A percentile compares a stretch with the other conserved stretches of the same genome.
Conservation (phyloP, 2,888 invertebrate genomes). For the Megastigmus dorsalis region DNA sequence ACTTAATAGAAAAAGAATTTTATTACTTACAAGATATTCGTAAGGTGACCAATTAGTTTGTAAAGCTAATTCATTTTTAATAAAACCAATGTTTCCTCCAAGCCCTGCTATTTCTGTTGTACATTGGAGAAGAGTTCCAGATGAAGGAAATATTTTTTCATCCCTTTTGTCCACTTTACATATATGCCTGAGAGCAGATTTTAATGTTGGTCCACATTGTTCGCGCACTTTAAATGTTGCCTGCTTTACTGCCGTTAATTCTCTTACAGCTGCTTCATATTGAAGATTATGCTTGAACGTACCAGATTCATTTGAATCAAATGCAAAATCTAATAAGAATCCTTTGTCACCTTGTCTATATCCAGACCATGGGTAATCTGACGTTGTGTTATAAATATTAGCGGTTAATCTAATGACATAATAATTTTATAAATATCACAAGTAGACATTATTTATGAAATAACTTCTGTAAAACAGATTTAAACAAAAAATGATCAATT, state of each 20-base stretch:
- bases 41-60: slow-evolving; percentile 83
- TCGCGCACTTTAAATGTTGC: slow-evolving; percentile 91
- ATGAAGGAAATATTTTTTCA: slow-evolving; percentile 85
- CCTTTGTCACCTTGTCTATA: slow-evolving; percentile 89
- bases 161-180: slow-evolving; percentile 87
- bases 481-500: neutral
- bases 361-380: slow-evolving; percentile 87
- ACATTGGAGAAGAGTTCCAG: slow-evolving; percentile 83
- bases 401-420: slow-evolving; percentile 78
- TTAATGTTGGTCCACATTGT: slow-evolving; percentile 91
- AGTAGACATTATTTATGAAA: slow-evolving; percentile 8
- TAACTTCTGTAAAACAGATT: neutral
- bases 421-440: neutral
- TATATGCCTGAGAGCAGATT: slow-evolving; percentile 89
- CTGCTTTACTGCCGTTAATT: slow-evolving; percentile 83
- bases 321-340: slow-evolving; percentile 84
- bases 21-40: slow-evolving; percentile 77
- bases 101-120: slow-evolving; percentile 90
- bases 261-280: slow-evolving; percentile 91
- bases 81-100: slow-evolving; percentile 93
- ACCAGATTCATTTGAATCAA: slow-evolving; percentile 77
- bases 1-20: slow-evolving; percentile 21
- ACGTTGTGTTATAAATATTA: slow-evolving; percentile 84
- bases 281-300: slow-evolving; percentile 86
- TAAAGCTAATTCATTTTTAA: slow-evolving; percentile 86